phyloP scores from a whole-genome alignment of 2,113 vertebrate genomes.

The Cynocephalus volans region DNA sequence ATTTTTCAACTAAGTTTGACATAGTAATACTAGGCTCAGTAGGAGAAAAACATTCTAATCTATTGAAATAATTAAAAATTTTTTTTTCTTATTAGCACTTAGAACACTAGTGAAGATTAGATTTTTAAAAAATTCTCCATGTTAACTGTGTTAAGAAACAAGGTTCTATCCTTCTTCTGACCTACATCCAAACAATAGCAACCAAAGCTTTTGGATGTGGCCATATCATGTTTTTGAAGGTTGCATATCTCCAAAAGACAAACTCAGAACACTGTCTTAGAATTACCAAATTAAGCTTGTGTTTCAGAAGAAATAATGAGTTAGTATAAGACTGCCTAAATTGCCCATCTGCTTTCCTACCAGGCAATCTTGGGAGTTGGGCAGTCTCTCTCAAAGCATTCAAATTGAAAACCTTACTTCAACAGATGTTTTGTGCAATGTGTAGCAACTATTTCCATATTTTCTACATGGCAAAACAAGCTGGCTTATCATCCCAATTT shows the following conservation, averaged over 20 bases:
- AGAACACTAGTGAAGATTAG: not conserved
- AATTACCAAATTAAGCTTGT: not conserved
- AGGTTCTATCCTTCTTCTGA: not conserved
- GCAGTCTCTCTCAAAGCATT: not conserved
- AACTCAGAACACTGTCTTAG: not conserved
- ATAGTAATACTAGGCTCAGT: not conserved
- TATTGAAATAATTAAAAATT: not conserved
- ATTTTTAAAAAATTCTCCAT: not conserved
- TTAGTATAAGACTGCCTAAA: not conserved
- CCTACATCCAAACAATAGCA: not conserved
- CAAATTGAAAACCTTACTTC: conserved; percentile 55
- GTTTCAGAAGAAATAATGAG: not conserved
- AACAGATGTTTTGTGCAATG: conserved; percentile 47
- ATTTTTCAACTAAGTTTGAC: not conserved
- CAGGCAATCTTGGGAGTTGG: conserved; percentile 54
- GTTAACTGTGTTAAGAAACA: not conserved
- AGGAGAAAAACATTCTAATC: not conserved
- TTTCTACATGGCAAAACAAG: conserved; percentile 62
- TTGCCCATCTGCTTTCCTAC: conserved; percentile 49
- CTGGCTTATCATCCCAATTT: conserved; percentile 46
- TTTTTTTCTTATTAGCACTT: conserved; percentile 15
- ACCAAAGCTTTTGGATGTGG: not conserved
- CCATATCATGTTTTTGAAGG: not conserved
- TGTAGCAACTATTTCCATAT: conserved; percentile 68
- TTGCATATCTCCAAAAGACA: not conserved